Evolutionary conservation across 2,113 vertebrate genomes (phyloP), one percentile per base, ranked within the genome.

Genomic region (Pionites leucogaster): DNA sequence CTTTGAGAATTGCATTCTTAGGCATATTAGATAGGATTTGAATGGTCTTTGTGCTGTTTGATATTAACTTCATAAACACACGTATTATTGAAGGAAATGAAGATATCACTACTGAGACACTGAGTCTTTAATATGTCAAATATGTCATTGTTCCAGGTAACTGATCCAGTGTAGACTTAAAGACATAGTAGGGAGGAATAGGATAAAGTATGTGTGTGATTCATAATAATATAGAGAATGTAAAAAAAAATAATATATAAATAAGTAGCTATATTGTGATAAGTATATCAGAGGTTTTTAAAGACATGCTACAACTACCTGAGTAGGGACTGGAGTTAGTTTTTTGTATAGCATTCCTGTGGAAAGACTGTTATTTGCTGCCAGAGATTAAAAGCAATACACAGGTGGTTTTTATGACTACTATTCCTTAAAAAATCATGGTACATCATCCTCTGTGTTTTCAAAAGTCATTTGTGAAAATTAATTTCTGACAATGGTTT

Each of bases 381-480:
- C 77, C 81, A 96, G 76, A 82, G 69, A 94, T 33, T 47, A 95
- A 90, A 29, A 97, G 86, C 76, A 95, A 97, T 75, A 65, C 49
- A 92, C 29, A 95, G 90, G 64, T n/a, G 49, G 35, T 63, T 67
- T 85, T 74, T 62, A 44, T 65, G 33, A 65, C 7, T 42, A 39
- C 4, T 24, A 33, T 74, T 92, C 72, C 74, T 92, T 78, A 15
- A 46, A 95, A 96, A 93, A 96, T 82, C 24, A 62, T 55, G 24
- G 70, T 44, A 72, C 85, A 94, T 96, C 47, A 92, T 95, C 37
- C 77, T 67, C 62, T 39, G 55, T 89, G 63, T 72, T 95, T 96
- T 96, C 68, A 76, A 93, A 96, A 95, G 90, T 96, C 62, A 91
- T 90, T 92, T 93, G 55, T 93, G 94, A 96, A 98, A 97, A 96